Conservation (phyloP, 2,888 invertebrate species). For the Cephalotes varians region DNA sequence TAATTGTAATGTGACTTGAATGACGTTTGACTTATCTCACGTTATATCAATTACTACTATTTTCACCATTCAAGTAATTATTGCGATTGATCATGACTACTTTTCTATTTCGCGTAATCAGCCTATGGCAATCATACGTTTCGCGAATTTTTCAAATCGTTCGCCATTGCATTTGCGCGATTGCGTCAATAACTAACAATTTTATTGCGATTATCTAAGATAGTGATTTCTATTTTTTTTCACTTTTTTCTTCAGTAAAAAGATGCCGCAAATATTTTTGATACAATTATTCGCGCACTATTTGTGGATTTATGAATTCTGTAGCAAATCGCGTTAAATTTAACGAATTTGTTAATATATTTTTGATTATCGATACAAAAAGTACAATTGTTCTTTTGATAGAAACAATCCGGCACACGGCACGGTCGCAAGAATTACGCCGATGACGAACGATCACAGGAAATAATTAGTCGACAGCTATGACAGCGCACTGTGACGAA, state of each 20-base stretch:
- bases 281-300: not conserved
- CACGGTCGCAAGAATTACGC: not conserved
- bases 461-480: slow-evolving; percentile 32
- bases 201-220: not conserved
- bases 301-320: not conserved
- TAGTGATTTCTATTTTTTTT: not conserved
- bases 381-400: not conserved
- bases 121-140: not conserved
- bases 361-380: not conserved
- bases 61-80: not conserved
- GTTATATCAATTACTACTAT: not conserved
- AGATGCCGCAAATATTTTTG: not conserved
- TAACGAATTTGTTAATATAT: not conserved
- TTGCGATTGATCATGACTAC: not conserved
- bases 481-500: not conserved
- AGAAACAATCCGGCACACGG: not conserved
- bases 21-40: not conserved
- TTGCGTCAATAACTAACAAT: not conserved
- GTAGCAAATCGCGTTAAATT: not conserved
- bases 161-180: not conserved
- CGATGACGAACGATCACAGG: slow-evolving; percentile 17
- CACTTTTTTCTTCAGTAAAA: not conserved
- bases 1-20: not conserved
- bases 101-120: not conserved
- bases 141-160: not conserved